Percentiles rank a stretch among this genome's conserved stretches.
phyloP scores from a whole-genome alignment of 2,113 vertebrate genomes.

The Vulpes vulpes region DNA sequence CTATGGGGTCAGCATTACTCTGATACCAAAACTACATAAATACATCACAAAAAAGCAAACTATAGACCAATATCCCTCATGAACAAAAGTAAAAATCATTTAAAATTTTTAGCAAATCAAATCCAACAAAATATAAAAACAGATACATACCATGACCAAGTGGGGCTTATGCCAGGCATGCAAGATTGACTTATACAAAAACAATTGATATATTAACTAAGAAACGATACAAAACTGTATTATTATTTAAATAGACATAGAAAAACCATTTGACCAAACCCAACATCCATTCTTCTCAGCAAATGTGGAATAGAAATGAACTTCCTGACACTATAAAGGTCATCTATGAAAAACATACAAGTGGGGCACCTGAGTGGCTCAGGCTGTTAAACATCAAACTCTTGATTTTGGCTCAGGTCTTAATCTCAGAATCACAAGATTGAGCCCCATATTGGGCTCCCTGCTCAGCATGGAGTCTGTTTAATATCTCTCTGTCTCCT shows the following conservation, averaged over 20 bases:
- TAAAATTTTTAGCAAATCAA: slow-evolving; percentile 5
- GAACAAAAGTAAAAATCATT: neutral
- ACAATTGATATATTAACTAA: neutral
- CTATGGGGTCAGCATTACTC: neutral
- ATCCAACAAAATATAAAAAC: neutral
- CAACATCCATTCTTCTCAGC: neutral
- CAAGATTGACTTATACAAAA: neutral
- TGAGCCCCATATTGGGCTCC: neutral
- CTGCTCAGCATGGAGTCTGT: neutral
- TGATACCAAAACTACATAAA: neutral
- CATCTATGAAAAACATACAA: neutral
- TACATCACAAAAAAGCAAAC: neutral
- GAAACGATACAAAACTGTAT: neutral
- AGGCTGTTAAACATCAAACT: neutral
- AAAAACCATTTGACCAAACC: neutral
- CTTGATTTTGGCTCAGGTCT: neutral
- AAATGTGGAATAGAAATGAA: neutral
- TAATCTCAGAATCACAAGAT: neutral
- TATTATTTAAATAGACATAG: neutral
- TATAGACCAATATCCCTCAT: neutral
- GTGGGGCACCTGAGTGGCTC: neutral
- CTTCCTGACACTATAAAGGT: neutral
- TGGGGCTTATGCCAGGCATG: neutral
- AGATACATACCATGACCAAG: neutral
- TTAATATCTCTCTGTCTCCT: neutral